Conservation (phyloP, 2,797 vertebrate genomes). For the Gambusia yucatana region DNA sequence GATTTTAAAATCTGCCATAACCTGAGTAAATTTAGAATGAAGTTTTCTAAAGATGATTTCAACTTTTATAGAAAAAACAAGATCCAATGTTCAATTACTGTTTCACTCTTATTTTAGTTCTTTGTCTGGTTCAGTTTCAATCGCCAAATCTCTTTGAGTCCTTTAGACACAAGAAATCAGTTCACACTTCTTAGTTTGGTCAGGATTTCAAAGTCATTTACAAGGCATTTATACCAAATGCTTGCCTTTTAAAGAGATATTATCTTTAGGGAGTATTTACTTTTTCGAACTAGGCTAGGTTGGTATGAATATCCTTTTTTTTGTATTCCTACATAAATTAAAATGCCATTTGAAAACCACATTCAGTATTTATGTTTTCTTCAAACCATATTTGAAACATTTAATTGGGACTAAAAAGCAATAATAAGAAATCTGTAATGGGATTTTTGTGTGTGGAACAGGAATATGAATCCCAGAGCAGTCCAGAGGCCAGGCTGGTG, state of each 20-base stretch:
- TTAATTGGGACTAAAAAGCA: background rate
- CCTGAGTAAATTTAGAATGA: background rate
- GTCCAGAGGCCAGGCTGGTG: slow-evolving; percentile 89
- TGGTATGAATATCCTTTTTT: background rate
- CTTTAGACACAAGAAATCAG: background rate
- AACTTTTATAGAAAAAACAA: background rate
- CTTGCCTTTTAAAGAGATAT: background rate
- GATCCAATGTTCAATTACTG: background rate
- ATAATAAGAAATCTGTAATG: background rate
- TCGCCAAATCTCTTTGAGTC: background rate
- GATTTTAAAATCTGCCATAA: background rate
- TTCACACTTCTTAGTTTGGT: background rate
- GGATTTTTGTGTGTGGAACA: slow-evolving; percentile 47
- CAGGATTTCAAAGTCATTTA: background rate
- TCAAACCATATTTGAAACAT: background rate
- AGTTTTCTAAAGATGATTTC: background rate
- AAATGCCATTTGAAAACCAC: background rate
- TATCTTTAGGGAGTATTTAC: background rate
- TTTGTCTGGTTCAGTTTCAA: background rate
- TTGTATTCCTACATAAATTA: background rate
- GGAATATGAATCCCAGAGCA: slow-evolving; percentile 94
- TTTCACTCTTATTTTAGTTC: background rate
- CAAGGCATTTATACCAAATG: background rate
- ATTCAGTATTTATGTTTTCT: background rate
- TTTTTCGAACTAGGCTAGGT: background rate